A percentile compares a stretch with the other conserved stretches of the same genome.
phyloP scores from a whole-genome alignment of 2,888 invertebrate species.

The Synanthedon myopaeformis region DNA sequence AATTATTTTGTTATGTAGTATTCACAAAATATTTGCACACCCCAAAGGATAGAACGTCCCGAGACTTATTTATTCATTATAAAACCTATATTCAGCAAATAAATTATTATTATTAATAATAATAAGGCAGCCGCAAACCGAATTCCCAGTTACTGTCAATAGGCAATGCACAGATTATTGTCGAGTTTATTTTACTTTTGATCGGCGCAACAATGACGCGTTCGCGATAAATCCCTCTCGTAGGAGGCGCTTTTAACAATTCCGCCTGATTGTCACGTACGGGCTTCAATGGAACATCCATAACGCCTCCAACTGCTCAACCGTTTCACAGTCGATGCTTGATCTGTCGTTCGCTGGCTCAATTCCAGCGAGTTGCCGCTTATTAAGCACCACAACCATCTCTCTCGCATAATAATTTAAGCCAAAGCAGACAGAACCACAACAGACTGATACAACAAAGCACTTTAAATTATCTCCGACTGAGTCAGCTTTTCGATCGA shows the following conservation, averaged over 20 bases:
- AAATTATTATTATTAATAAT: too few species aligned
- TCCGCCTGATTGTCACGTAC: conserved; percentile 24
- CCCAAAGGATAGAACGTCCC: too few species aligned
- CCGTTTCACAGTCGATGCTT: conserved; percentile 12
- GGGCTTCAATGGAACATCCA: conserved; percentile 28
- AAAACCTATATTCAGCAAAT: too few species aligned
- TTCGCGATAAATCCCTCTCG: conserved; percentile 28
- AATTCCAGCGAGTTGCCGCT: conserved; percentile 17
- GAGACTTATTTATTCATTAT: too few species aligned
- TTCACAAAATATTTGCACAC: too few species aligned
- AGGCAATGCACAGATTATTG: conserved; percentile 20
- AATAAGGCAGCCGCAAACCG: conserved; percentile 4
- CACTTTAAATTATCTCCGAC: too few species aligned
- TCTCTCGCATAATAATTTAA: conserved; percentile 15
- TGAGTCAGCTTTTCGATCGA: too few species aligned
- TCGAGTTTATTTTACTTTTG: conserved; percentile 16
- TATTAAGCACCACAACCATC: conserved; percentile 36
- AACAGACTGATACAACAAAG: too few species aligned
- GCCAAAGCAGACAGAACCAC: too few species aligned
- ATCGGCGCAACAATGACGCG: conserved; percentile 25
- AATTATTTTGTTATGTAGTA: too few species aligned
- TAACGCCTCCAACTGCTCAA: conserved; percentile 29
- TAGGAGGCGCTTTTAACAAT: conserved; percentile 9
- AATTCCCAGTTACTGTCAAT: conserved; percentile 13
- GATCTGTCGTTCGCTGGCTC: conserved; percentile 19